Evolutionary conservation across 2,113 vertebrate genomes (phyloP).

Genomic region (Lagopus muta): DNA sequence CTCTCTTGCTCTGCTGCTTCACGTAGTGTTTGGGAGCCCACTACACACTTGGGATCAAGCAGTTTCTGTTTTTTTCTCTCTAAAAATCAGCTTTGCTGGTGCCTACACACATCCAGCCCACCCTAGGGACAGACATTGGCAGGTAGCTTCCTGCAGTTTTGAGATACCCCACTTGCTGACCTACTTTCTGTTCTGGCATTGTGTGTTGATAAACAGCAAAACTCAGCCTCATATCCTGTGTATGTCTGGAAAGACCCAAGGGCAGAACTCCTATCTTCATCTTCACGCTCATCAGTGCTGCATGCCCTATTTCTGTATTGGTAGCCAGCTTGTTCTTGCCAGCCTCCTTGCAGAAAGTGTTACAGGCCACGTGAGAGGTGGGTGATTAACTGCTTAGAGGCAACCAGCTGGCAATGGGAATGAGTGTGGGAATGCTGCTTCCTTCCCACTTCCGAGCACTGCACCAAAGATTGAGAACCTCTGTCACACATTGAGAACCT

Average conservation of each 20-base stretch:
- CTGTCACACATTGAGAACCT: not conserved
- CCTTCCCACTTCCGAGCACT: not conserved
- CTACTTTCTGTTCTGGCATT: not conserved
- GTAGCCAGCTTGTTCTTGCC: not conserved
- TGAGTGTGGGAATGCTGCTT: not conserved
- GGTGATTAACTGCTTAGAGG: not conserved
- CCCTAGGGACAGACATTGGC: not conserved
- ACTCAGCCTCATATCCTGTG: not conserved
- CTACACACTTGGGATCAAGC: not conserved
- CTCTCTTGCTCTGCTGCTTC: not conserved
- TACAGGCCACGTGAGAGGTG: not conserved
- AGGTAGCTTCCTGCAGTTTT: not conserved
- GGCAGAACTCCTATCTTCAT: not conserved
- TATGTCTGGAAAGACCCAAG: not conserved
- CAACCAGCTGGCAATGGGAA: not conserved
- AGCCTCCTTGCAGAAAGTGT: not conserved
- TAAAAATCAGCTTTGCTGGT: not conserved
- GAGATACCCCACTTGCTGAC: not conserved
- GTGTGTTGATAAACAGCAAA: not conserved
- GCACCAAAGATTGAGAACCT: not conserved
- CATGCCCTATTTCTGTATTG: accelerated
- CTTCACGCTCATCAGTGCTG: not conserved
- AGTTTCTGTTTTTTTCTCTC: not conserved
- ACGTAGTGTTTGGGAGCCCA: not conserved
- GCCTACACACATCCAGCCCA: not conserved